Conservation (phyloP, 2,888 invertebrate genomes). For the Dioctria rufipes region DNA sequence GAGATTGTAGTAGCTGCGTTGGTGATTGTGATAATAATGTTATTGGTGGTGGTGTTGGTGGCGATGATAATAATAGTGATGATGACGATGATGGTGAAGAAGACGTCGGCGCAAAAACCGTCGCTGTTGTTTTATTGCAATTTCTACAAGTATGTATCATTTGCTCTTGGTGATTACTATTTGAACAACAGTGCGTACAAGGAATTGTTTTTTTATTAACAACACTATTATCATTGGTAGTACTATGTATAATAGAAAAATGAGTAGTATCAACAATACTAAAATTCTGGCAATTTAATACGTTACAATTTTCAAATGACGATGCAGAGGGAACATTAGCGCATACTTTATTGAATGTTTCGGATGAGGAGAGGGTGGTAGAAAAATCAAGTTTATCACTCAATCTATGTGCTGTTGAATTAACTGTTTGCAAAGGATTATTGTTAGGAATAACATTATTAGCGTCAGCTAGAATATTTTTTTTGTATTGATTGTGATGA, state of each 20-base stretch:
- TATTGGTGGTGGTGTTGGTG: slow-evolving; percentile 21
- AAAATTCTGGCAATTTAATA: slow-evolving; percentile 13
- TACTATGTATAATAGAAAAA: slow-evolving; percentile 41
- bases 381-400: background rate
- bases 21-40: slow-evolving; percentile 38
- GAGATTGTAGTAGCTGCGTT: background rate
- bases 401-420: slow-evolving; percentile 37
- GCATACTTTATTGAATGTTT: background rate
- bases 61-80: slow-evolving; percentile 21
- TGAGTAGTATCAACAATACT: slow-evolving; percentile 49
- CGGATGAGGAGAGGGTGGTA: slow-evolving; percentile 27
- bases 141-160: slow-evolving; percentile 44
- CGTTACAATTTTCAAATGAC: background rate
- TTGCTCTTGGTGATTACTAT: slow-evolving; percentile 54
- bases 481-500: slow-evolving; percentile 34
- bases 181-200: slow-evolving; percentile 56
- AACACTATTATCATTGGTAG: slow-evolving; percentile 49
- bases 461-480: slow-evolving; percentile 22
- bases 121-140: slow-evolving; percentile 49
- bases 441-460: slow-evolving; percentile 48
- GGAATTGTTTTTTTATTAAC: slow-evolving; percentile 46
- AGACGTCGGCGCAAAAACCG: slow-evolving; percentile 13
- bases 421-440: slow-evolving; percentile 50
- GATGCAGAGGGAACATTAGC: background rate
- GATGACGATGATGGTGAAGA: slow-evolving; percentile 40